Conservation (phyloP, 1,140 invertebrate species). For the Cydia strobilella region DNA sequence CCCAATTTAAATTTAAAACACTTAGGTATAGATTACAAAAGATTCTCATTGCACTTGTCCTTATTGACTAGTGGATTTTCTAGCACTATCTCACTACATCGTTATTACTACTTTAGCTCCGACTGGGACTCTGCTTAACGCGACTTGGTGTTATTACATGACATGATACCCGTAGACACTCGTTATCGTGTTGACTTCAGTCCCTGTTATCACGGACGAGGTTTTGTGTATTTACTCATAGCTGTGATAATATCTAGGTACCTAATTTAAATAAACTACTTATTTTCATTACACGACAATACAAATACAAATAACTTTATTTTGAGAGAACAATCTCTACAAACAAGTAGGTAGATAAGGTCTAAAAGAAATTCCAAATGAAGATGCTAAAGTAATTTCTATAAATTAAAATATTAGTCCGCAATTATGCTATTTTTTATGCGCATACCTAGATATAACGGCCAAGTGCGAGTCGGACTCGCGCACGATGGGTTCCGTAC, state of each 20-base stretch:
- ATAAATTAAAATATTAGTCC: too few species aligned
- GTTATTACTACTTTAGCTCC: not conserved
- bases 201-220: conserved; percentile 59
- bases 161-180: conserved; percentile 20
- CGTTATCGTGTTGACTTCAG: conserved; percentile 66
- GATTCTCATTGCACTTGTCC: conserved; percentile 1
- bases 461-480: too few species aligned
- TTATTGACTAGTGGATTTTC: conserved; percentile 9
- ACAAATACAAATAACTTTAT: too few species aligned
- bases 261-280: too few species aligned
- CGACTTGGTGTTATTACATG: not conserved
- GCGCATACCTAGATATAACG: too few species aligned
- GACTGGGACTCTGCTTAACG: not conserved
- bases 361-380: too few species aligned
- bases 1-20: not conserved
- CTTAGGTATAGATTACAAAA: conserved; percentile 2
- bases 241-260: not conserved
- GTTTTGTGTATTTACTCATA: conserved; percentile 50
- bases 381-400: too few species aligned
- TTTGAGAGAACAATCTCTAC: too few species aligned
- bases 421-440: too few species aligned
- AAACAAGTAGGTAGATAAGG: too few species aligned
- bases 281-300: not conserved
- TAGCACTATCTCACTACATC: conserved; percentile 29
- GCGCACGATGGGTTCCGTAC: too few species aligned